Evolutionary conservation across 2,113 vertebrate genomes (phyloP), one percentile per base, ranked within the genome.

Genomic region (Syrrhaptes paradoxus): DNA sequence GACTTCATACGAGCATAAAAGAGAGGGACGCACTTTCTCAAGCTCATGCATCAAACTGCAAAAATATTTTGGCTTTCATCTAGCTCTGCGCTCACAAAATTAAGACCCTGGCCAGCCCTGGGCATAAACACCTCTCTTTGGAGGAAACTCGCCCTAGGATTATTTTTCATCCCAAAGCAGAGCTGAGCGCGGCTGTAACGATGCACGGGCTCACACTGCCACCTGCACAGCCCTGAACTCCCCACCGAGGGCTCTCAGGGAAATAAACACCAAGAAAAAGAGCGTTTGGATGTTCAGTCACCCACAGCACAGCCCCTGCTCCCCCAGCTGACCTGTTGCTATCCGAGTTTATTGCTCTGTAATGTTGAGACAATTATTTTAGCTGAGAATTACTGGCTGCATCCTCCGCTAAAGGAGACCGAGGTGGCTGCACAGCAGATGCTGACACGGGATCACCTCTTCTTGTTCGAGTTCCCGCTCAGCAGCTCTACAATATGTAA

Each of bases 1-100:
- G 90, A 90, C 94, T 93, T 96, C 34, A 90, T 55, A 61, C 3
- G 65, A 96, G 91, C 87, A n/a, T 18, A 49, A 85, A 49, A 75
- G 65, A 70, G 70, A 84, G 76, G 83, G 19, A 26, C 41, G 71
- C n/a, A 1, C 18, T 84, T 81, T 17, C 65, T 46, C 46, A 2
- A 66, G 86, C 72, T 38, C 86, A 77, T 59, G 59, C 75, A 61
- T 41, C 90, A 32, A 96, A 58, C 18, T 25, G 67, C 67, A 75
- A 15, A 62, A 78, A 86, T 13, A 20, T 36, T 55, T 52, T 63
- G 79, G 59, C 38, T 36, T 51, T 73, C 13, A 0, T 11, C 70
- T 54, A 66, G 28, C 36, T 58, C 51, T 43, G 54, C 3, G 2
- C 34, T 63, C 67, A 32, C 3, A 14, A 6, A 74, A 74, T 26